These are phyloP conservation scores for Pluvialis apricaria DNA, from an alignment of 2,113 vertebrate genomes.

Conservation along the genomic window DNA sequence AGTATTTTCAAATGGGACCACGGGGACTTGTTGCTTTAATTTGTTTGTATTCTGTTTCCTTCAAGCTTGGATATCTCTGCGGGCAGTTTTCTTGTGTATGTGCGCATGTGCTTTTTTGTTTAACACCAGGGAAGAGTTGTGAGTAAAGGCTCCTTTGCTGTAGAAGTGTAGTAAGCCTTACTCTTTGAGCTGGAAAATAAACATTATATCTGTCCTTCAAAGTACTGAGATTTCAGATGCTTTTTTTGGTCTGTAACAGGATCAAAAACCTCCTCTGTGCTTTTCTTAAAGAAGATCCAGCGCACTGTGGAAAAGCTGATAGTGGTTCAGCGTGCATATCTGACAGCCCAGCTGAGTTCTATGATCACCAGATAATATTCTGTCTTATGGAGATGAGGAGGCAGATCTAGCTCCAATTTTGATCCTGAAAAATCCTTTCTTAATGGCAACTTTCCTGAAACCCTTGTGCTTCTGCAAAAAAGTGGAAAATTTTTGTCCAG, in stretches of 20 bases:
- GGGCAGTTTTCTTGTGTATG: neutral
- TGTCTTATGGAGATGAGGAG: neutral
- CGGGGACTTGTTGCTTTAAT: slow-evolving; percentile 3
- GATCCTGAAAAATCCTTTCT: neutral
- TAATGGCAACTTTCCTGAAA: neutral
- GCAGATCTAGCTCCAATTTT: neutral
- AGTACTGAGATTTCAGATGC: neutral
- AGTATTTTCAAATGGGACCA: neutral
- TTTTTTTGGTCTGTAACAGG: neutral
- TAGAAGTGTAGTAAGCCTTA: neutral
- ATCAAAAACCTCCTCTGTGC: neutral
- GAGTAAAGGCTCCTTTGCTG: neutral
- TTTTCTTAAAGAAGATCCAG: neutral
- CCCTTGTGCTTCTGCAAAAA: neutral
- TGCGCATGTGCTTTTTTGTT: neutral
- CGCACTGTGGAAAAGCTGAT: neutral
- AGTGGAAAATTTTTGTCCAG: neutral
- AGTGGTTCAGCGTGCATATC: neutral
- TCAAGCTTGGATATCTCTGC: neutral
- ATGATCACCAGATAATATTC: neutral
- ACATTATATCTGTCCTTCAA: neutral
- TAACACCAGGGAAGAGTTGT: neutral
- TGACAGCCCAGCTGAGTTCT: neutral
- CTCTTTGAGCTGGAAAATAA: neutral
- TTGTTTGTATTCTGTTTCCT: slow-evolving; percentile 29